Evolutionary conservation across 2,888 invertebrate species (phyloP).

Genomic region (Chydorus sphaericus): DNA sequence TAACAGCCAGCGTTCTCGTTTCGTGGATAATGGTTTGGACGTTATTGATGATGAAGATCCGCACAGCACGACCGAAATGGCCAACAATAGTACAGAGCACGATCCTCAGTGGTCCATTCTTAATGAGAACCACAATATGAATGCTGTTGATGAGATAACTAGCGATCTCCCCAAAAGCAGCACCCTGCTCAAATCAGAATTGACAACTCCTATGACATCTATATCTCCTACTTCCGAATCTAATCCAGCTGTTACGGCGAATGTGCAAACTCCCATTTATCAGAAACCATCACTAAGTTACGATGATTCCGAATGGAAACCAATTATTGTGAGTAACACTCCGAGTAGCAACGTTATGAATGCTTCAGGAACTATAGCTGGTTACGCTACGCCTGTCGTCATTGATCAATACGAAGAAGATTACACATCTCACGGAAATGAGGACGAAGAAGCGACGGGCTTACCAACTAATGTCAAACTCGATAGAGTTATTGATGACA

Average conservation of each 20-base stretch:
- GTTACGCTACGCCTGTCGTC: not conserved
- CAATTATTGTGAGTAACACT: not conserved
- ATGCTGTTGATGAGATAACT: not conserved
- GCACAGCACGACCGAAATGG: no score
- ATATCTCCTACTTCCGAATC: not conserved
- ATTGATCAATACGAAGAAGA: not conserved
- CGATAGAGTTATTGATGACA: not conserved
- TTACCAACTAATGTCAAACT: not conserved
- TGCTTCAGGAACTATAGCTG: not conserved
- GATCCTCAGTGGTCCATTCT: not conserved
- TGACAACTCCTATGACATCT: not conserved
- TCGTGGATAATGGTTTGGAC: not conserved
- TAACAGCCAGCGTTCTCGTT: not conserved
- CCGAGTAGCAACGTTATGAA: not conserved
- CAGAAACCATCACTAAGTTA: not conserved
- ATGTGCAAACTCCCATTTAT: not conserved
- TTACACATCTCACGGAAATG: not conserved
- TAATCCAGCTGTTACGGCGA: not conserved
- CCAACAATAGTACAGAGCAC: no score
- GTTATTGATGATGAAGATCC: not conserved
- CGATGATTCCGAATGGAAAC: not conserved
- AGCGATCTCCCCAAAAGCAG: not conserved
- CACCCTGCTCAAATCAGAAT: no score
- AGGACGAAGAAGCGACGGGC: not conserved
- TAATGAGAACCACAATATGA: not conserved